phyloP scores from a whole-genome alignment of 2,797 vertebrate species.

The Hyperoplus immaculatus region DNA sequence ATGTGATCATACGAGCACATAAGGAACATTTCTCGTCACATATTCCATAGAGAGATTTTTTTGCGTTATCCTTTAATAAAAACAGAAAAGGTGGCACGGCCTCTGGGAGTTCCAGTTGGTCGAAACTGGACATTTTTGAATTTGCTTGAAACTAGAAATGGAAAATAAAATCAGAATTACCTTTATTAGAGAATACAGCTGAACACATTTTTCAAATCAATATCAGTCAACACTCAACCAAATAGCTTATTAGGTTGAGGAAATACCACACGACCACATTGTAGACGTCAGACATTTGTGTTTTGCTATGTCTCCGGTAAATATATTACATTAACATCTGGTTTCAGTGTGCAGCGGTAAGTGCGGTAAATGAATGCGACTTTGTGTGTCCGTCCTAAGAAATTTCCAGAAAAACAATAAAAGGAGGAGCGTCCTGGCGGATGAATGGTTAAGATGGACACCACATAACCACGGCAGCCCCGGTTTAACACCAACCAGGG shows the following conservation, averaged over 20 bases:
- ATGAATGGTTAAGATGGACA: background rate
- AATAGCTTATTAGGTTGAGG: background rate
- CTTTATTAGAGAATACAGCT: background rate
- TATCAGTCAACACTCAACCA: background rate
- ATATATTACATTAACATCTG: constrained; percentile 7
- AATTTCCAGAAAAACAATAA: constrained; percentile 4
- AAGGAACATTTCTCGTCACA: background rate
- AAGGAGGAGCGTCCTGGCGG: background rate
- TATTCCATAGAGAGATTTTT: background rate
- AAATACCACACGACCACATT: background rate
- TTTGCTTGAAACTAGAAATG: background rate
- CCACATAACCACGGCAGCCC: background rate
- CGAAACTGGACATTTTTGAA: background rate
- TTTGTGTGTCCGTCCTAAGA: background rate
- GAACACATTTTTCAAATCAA: background rate
- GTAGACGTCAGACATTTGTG: background rate
- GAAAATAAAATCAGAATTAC: background rate
- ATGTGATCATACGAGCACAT: background rate
- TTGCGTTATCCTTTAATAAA: background rate
- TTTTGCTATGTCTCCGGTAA: background rate
- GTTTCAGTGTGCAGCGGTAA: background rate
- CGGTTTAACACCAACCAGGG: background rate
- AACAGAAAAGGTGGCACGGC: background rate
- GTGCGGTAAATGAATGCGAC: background rate
- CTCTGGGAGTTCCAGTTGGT: background rate